These are phyloP conservation scores for Chaenogobius annularis DNA, from an alignment of 2,113 vertebrate species.

Conservation along the genomic window DNA sequence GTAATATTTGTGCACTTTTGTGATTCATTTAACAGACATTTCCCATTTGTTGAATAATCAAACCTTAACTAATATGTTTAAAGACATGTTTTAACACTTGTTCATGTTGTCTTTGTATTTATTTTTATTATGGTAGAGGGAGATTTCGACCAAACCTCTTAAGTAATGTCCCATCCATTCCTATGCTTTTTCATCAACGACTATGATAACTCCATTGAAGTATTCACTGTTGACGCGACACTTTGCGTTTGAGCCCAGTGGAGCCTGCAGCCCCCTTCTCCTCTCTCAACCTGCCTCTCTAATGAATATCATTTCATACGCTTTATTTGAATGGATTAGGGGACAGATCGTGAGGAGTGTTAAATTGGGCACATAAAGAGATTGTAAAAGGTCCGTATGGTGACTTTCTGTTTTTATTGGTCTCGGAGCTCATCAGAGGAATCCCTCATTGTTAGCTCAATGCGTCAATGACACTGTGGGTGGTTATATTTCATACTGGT, in stretches of 20 bases:
- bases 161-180: background rate
- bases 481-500: background rate
- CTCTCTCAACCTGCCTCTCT: conserved; percentile 48
- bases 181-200: background rate
- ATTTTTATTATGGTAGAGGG: background rate
- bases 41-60: too few species aligned
- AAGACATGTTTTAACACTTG: too few species aligned
- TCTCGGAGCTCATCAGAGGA: conserved; percentile 32
- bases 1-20: too few species aligned
- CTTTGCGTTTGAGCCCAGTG: conserved; percentile 12
- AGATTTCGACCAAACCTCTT: background rate
- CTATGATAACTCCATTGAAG: conserved; percentile 9
- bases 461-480: conserved; percentile 18
- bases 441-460: conserved; percentile 23
- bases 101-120: too few species aligned
- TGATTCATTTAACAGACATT: too few species aligned
- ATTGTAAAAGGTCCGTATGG: conserved; percentile 62
- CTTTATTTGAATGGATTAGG: conserved; percentile 75
- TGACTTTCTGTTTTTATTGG: conserved; percentile 37
- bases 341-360: conserved; percentile 59
- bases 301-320: conserved; percentile 68
- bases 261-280: conserved; percentile 28
- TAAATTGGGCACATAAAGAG: conserved; percentile 62
- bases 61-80: too few species aligned
- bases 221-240: conserved; percentile 5